Conservation (phyloP, 1,140 invertebrate genomes). For the Laupala kohalensis region DNA sequence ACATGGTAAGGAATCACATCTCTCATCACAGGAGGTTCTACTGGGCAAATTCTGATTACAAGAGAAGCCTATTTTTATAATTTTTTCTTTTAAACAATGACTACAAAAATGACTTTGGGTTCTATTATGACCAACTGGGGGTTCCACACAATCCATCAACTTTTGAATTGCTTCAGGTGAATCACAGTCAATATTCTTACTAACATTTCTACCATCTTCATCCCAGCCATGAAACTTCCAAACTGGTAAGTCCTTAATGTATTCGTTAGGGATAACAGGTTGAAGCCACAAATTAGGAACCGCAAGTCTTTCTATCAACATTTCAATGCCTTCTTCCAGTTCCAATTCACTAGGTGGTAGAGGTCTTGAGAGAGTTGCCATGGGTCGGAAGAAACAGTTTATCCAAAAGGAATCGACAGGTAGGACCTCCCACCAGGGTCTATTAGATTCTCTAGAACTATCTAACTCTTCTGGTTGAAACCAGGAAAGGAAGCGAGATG, state of each 20-base stretch:
- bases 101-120: not conserved
- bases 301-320: constrained; percentile 30
- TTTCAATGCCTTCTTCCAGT: constrained; percentile 25
- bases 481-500: constrained; percentile 1
- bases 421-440: constrained; percentile 21
- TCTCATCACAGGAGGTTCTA: not conserved
- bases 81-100: not conserved
- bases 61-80: too few relatives aligned
- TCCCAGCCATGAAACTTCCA: constrained; percentile 30
- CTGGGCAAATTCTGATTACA: not conserved
- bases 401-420: constrained; percentile 22
- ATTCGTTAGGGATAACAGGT: constrained; percentile 30
- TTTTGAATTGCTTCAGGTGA: constrained; percentile 5
- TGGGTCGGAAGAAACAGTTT: constrained; percentile 27
- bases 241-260: constrained; percentile 36
- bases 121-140: not conserved
- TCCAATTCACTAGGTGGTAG: constrained; percentile 22
- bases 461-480: not conserved
- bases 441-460: not conserved
- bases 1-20: not conserved
- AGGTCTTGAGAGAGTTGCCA: constrained; percentile 20
- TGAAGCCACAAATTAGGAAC: constrained; percentile 35
- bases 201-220: not conserved
- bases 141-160: constrained; percentile 11
- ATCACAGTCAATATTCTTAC: not conserved